phyloP scores from a whole-genome alignment of 2,888 invertebrate genomes.

The Peribatodes rhomboidaria region DNA sequence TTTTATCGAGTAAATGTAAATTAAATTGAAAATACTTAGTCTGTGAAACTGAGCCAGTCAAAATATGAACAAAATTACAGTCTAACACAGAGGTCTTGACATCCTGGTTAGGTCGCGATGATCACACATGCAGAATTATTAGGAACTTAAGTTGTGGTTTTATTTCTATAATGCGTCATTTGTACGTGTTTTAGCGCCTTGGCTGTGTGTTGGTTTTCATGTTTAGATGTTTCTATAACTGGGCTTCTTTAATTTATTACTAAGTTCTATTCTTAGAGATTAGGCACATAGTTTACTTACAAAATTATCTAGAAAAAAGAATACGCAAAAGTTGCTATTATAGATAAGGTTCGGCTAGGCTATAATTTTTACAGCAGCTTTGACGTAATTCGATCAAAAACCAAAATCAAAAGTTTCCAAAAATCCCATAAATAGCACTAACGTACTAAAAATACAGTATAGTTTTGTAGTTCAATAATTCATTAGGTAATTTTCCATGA shows the following conservation, averaged over 20 bases:
- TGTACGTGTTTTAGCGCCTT: conserved; percentile 28
- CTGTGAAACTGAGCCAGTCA: neutral
- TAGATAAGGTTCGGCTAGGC: too few relatives aligned
- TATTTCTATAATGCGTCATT: conserved; percentile 56
- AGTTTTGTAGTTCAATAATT: neutral
- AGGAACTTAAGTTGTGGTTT: conserved; percentile 54
- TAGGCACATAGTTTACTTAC: neutral
- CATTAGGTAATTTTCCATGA: neutral
- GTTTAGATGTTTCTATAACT: conserved; percentile 21
- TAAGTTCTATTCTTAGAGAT: conserved; percentile 9
- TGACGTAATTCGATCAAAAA: too few relatives aligned
- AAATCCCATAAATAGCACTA: too few relatives aligned
- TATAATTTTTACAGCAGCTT: too few relatives aligned
- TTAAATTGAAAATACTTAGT: neutral
- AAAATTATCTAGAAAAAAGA: neutral
- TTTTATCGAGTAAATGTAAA: neutral
- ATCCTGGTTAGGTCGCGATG: conserved; percentile 47
- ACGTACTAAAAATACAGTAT: too few relatives aligned
- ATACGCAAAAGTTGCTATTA: too few relatives aligned
- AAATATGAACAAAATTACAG: neutral
- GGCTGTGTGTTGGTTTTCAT: conserved; percentile 14
- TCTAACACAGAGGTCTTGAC: conserved; percentile 42
- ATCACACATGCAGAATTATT: conserved; percentile 54
- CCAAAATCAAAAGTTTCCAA: too few relatives aligned
- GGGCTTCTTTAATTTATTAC: conserved; percentile 13